Evolutionary conservation across 2,797 vertebrate species (phyloP), one percentile per base, ranked within the genome.

Genomic region (Bryconaethiops microstoma): DNA sequence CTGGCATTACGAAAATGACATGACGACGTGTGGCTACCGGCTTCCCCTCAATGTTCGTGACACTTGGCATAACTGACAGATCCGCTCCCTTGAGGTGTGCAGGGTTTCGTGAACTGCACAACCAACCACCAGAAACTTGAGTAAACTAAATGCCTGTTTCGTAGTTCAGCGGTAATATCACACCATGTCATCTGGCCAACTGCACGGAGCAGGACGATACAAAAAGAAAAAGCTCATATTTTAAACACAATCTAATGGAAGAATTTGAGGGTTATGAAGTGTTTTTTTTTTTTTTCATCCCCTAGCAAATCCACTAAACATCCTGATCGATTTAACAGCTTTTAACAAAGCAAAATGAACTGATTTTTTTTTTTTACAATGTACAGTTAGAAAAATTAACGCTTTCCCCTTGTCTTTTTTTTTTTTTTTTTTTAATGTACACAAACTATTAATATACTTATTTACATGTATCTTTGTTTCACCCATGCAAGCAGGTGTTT

Each of bases 341-440:
- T 86, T 91, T 95, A 94, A 90, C 93, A 90, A 88, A 93, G 52
- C 92, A 88, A 93, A 35, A 35, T 48, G 5, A 8, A 8, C 42
- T 45, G 6, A 7, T 45, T 45, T 48, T 94, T 94, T 95, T 94
- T 91, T 88, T 95, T 94, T 94, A 96, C 93, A 96, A 94, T 95
- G 95, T 92, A 92, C 93, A 94, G 92, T 93, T 94, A 94, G 92
- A 94, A 95, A 95, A 94, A 95, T 91, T 92, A 95, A 89, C 96
- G 93, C 95, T 95, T 95, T 95, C 94, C 91, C 95, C 94, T 91
- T 86, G 92, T 88, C 89, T 80, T n/a, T n/a, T n/a, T n/a, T n/a
- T n/a, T n/a, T n/a, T n/a, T 39, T n/a, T 91, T 91, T 89, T 95
- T 95, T 94, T 95, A 96, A 97, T 97, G 92, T 97, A 96, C 95